These are phyloP conservation scores for Harpalus rubripes DNA, from an alignment of 2,888 invertebrate species.

Conservation along the genomic window DNA sequence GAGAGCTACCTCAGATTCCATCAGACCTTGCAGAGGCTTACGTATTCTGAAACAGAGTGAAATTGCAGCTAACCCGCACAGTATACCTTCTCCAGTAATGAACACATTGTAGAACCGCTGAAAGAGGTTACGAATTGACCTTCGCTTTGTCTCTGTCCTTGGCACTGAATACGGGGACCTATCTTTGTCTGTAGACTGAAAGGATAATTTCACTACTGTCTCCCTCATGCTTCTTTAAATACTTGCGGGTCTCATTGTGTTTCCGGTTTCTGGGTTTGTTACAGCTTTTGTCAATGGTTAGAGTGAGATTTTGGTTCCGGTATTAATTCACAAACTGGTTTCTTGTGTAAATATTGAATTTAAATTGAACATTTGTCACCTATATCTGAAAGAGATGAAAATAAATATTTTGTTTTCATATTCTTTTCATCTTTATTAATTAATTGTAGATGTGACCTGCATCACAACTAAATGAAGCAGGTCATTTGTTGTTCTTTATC, in stretches of 20 bases:
- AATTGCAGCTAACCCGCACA: conserved; percentile 26
- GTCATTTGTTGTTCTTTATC: not conserved
- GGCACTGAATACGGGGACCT: not conserved
- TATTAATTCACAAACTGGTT: conserved; percentile 39
- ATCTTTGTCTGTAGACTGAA: conserved; percentile 25
- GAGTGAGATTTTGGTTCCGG: conserved; percentile 45
- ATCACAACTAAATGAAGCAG: not conserved
- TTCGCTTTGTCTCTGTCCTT: conserved; percentile 25
- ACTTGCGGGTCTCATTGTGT: conserved; percentile 30
- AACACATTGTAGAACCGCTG: conserved; percentile 61
- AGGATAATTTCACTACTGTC: conserved; percentile 37
- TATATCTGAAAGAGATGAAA: not conserved
- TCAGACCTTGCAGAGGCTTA: too few species aligned
- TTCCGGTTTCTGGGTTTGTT: conserved; percentile 49
- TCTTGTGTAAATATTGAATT: conserved; percentile 44
- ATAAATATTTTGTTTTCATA: conserved; percentile 9
- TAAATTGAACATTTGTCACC: not conserved
- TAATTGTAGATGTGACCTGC: not conserved
- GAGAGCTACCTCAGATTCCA: too few species aligned
- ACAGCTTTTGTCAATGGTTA: conserved; percentile 42
- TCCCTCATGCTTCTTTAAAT: conserved; percentile 52
- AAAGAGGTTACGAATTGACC: conserved; percentile 55
- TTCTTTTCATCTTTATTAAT: not conserved
- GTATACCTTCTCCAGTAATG: conserved; percentile 37
- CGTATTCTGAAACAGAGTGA: too few species aligned